Conservation (phyloP, 2,113 vertebrate species). For the Leucoraja erinaceus region DNA sequence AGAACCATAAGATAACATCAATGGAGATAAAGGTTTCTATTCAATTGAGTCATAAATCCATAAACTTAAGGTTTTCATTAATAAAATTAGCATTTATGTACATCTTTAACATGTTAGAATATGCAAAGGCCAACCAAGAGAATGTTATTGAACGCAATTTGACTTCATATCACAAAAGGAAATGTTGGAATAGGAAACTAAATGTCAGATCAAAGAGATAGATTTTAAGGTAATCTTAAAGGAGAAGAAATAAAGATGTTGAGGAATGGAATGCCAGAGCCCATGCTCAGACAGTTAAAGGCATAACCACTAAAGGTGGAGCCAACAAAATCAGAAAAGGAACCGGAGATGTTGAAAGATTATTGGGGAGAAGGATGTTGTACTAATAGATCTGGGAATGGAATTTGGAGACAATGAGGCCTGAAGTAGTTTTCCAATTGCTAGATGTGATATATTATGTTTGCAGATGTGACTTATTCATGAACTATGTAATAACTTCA, state of each 20-base stretch:
- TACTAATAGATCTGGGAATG: background rate
- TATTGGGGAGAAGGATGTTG: background rate
- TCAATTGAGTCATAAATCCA: background rate
- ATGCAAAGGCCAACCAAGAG: background rate
- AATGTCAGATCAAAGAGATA: background rate
- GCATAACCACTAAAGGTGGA: background rate
- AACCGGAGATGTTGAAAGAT: background rate
- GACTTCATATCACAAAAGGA: too few species aligned
- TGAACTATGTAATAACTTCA: background rate
- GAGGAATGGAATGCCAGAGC: background rate
- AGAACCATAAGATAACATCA: background rate
- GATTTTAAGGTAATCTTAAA: background rate
- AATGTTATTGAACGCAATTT: background rate
- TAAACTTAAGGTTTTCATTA: background rate
- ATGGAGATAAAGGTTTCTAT: background rate
- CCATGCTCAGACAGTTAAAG: background rate
- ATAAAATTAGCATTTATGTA: background rate
- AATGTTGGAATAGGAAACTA: background rate
- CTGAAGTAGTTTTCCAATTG: background rate
- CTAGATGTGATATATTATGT: background rate
- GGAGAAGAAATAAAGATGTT: background rate
- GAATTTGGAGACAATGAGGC: background rate
- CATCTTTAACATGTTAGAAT: background rate
- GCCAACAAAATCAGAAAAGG: too few species aligned
- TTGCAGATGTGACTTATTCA: background rate